phyloP scores from a whole-genome alignment of 2,888 invertebrate species.

The Amiota minor region DNA sequence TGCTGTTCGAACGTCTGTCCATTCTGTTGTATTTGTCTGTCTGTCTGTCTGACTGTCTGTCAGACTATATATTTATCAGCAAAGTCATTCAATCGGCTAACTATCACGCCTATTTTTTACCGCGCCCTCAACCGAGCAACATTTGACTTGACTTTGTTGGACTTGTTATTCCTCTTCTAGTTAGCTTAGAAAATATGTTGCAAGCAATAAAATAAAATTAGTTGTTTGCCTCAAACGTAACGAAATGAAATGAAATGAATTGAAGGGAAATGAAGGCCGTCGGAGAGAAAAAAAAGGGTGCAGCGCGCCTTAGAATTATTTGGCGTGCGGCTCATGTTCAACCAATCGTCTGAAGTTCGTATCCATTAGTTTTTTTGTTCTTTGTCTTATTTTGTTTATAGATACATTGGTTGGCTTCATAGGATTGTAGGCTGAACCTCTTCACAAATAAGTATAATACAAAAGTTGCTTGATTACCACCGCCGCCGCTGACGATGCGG shows the following conservation, averaged over 20 bases:
- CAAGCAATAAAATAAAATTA: constrained; percentile 41
- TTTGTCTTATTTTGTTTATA: too few species aligned
- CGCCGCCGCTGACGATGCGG: neutral
- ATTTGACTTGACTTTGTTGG: too few species aligned
- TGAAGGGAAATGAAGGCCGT: neutral
- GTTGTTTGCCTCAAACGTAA: constrained; percentile 32
- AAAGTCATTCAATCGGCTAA: constrained; percentile 12
- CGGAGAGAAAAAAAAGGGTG: constrained; percentile 42
- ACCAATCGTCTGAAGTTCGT: neutral
- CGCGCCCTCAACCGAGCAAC: neutral
- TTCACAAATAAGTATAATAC: constrained; percentile 18
- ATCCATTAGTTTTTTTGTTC: too few species aligned
- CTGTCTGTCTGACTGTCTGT: neutral
- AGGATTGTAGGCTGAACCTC: constrained; percentile 25
- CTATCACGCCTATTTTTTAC: neutral
- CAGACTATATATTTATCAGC: neutral
- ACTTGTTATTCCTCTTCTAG: constrained; percentile 1
- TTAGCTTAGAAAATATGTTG: constrained; percentile 28
- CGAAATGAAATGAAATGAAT: neutral
- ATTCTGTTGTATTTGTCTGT: neutral
- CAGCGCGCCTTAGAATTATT: constrained; percentile 29
- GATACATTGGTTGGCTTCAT: neutral
- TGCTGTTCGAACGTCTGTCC: neutral
- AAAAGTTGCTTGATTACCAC: constrained; percentile 23
- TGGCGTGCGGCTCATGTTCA: constrained; percentile 12